Evolutionary conservation across 2,888 invertebrate genomes (phyloP), one percentile per base, ranked within the genome.

Genomic region (Halictus ligatus): DNA sequence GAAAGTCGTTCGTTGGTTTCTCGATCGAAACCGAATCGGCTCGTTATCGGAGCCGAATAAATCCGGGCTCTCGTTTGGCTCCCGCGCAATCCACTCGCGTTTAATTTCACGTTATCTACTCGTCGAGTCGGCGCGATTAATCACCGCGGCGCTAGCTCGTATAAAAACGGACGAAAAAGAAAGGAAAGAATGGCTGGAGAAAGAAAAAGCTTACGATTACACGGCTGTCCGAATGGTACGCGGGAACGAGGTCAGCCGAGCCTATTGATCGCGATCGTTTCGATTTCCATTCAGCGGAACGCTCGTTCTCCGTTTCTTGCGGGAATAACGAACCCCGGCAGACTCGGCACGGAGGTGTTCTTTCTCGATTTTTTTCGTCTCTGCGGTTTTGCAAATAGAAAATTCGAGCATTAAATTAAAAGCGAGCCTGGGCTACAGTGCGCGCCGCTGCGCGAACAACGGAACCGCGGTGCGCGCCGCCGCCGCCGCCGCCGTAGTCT

Each of bases 361-460:
- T 69, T 12, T 67, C 35, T 21, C 18, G 13, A 29, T 18, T 21
- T 69, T 69, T 69, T 10, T 8, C 5, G n/a, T 35, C 35, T 35
- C 21, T 0, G 10, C 21, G 69, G 69, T 81, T 81, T 78, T 73
- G 21, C 78, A 71, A 83, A 75, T 58, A 77, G 80, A 84, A 43
- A 90, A 88, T 90, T 90, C 91, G 84, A 89, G 83, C 89, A 91
- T 75, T 89, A 90, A 90, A 90, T 89, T 89, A 89, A 78, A 88
- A 86, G 54, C 79, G 43, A n/a, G 29, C 35, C 67, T 40, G 86
- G 77, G 67, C 80, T 85, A 85, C 85, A 89, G 84, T 85, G 75
- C 84, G 54, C 86, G 83, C 77, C 69, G 64, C 64, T 64, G 46
- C 4, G n/a, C 58, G 58, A 58, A 69, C 58, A 50, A 40, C 35